Percentiles rank a stretch among this genome's conserved stretches.
Conservation (phyloP, 2,888 invertebrate species). For the Agrenia bidenticulata region DNA sequence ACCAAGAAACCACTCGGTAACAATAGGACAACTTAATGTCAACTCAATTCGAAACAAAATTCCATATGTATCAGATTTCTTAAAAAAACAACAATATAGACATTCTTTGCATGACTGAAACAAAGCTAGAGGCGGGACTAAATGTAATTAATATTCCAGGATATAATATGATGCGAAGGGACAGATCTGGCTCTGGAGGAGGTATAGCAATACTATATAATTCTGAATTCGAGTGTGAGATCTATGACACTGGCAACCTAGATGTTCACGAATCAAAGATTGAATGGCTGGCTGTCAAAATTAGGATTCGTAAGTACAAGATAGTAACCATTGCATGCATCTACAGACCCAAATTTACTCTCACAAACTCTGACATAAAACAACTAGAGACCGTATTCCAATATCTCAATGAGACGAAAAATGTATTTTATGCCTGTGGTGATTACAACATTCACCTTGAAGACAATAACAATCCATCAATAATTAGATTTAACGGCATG, state of each 20-base stretch:
- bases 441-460: conserved; percentile 17
- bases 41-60: conserved; percentile 12
- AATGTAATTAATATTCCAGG: conserved; percentile 15
- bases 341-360: conserved; percentile 13
- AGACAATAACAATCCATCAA: not conserved
- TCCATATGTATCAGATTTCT: not conserved
- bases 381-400: not conserved
- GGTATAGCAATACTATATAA: conserved; percentile 12
- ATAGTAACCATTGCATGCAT: not conserved
- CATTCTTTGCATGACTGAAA: conserved; percentile 6
- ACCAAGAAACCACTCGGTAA: not conserved
- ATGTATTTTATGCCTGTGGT: conserved; percentile 1
- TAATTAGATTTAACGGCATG: not conserved
- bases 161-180: not conserved
- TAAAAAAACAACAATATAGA: conserved; percentile 2
- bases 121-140: not conserved
- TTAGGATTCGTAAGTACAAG: not conserved
- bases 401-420: not conserved
- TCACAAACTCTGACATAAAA: not conserved
- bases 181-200: not conserved
- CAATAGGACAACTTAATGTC: not conserved
- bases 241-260: too few relatives aligned
- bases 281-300: not conserved
- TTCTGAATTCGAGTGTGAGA: not conserved
- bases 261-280: not conserved